Evolutionary conservation across 2,113 vertebrate species (phyloP).

Genomic region (Platichthys stellatus): DNA sequence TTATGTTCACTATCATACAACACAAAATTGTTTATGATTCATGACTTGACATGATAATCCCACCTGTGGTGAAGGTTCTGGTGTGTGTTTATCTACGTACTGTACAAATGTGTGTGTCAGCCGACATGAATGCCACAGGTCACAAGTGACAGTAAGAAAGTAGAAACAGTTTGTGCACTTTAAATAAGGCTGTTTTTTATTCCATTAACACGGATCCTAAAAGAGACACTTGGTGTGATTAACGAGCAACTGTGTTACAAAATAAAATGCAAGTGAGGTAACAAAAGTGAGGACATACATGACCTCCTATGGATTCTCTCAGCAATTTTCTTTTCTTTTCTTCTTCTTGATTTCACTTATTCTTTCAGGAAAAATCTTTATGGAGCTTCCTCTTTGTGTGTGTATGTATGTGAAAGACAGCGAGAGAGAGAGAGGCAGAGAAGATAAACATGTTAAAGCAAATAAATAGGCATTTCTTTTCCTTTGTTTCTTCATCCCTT

Average conservation of each 20-base stretch:
- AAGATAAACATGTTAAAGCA: slow-evolving; percentile 18
- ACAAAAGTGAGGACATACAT: background rate
- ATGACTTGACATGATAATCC: too few relatives aligned
- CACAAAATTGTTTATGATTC: too few relatives aligned
- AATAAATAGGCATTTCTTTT: slow-evolving; percentile 56
- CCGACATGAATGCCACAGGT: too few relatives aligned
- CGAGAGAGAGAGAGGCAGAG: background rate
- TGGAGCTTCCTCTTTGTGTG: slow-evolving; percentile 16
- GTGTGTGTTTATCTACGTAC: too few relatives aligned
- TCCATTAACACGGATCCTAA: too few relatives aligned
- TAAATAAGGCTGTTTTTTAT: background rate
- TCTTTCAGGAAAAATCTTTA: slow-evolving; percentile 31
- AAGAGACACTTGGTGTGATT: background rate
- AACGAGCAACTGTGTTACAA: too few relatives aligned
- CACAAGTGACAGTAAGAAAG: too few relatives aligned
- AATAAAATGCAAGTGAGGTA: too few relatives aligned
- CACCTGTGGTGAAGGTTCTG: too few relatives aligned
- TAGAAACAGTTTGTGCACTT: background rate
- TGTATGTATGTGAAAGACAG: background rate
- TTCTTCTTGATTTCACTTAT: slow-evolving; percentile 16
- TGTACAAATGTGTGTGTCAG: too few relatives aligned
- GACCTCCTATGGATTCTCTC: background rate
- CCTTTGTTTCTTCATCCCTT: slow-evolving; percentile 37
- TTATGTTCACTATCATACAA: too few relatives aligned
- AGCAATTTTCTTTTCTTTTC: background rate